Base-by-base conservation (phyloP, 1,140 invertebrate genomes). In the Pachypeltis micranthus region DNA sequence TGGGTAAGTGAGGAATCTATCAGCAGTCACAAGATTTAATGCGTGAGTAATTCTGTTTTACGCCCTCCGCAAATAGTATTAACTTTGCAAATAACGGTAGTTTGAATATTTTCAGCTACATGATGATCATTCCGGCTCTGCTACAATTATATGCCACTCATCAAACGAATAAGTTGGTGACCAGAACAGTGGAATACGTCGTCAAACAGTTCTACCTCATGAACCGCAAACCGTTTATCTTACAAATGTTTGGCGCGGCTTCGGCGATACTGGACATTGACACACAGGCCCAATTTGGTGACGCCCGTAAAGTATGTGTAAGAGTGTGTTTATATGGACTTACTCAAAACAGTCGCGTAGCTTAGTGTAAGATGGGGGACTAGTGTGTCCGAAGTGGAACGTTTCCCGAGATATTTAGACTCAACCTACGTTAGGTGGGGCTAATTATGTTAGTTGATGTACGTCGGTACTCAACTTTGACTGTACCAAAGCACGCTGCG, bases 191-290 rank as follows among this genome's bases (percentile, higher is more conserved):
- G 55, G 94, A 99, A 74, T 99, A 98, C 74, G 90, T 93, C 0
- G 95, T 96, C 3, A 96, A 97, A 72, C 96, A 99, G 74, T 98
- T 99, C 75, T 99, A 98, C 75, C 81, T 98, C 55, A 85, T 99
- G 73, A 98, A 99, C 72, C 81, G 96, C 62, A 99, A 99, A 73
- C 96, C 96, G 1, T 99, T 99, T 71, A 93, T 98, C 65, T 79
- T 98, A 23, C 91, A 99, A 82, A 96, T 98, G 93, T 98, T 99
- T 78, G 96, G 96, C 3, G 95, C 92, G 54, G 88, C 97, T 1
- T 96, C 96, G 0, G 89, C 94, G 1, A 92, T 98, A 69, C 79
- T 99, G 28, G 95, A 98, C 72, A 91, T 90, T 1, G 94, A 99
- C 72, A 87, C 90, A 70, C 84, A 85, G 63, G 85, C 85, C 55